These are phyloP conservation scores for Acronicta leporina DNA, from an alignment of 2,888 invertebrate genomes.

Conservation along the genomic window DNA sequence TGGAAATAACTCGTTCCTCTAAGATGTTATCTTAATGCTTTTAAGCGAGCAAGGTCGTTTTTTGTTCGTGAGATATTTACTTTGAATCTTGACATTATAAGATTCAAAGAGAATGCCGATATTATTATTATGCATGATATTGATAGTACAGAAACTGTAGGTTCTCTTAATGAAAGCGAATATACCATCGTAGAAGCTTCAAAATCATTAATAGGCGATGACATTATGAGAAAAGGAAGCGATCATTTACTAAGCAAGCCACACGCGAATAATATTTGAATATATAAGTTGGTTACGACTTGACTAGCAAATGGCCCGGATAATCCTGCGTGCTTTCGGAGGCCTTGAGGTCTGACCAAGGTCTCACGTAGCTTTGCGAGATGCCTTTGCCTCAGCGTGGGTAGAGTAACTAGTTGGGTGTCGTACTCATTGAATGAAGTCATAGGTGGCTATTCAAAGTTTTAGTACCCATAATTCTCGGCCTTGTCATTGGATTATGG, in stretches of 20 bases:
- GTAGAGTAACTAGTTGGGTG: slow-evolving; percentile 45
- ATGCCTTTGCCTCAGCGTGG: slow-evolving; percentile 50
- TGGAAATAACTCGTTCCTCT: slow-evolving; percentile 31
- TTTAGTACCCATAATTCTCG: slow-evolving; percentile 25
- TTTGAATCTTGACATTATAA: slow-evolving; percentile 9
- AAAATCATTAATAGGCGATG: slow-evolving; percentile 8
- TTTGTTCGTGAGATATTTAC: slow-evolving; percentile 38
- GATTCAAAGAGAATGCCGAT: slow-evolving; percentile 10
- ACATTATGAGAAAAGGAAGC: slow-evolving; percentile 47
- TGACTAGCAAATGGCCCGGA: slow-evolving; percentile 74
- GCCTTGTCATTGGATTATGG: slow-evolving; percentile 34
- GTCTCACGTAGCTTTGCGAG: slow-evolving; percentile 68
- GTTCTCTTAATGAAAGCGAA: background rate
- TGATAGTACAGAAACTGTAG: background rate
- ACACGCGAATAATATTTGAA: slow-evolving; percentile 50
- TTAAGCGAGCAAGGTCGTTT: slow-evolving; percentile 43
- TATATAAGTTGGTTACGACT: slow-evolving; percentile 55
- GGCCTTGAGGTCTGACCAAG: slow-evolving; percentile 77
- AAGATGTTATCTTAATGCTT: slow-evolving; percentile 46
- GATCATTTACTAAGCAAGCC: slow-evolving; percentile 39
- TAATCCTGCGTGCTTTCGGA: slow-evolving; percentile 78
- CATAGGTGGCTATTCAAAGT: slow-evolving; percentile 54
- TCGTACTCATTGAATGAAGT: slow-evolving; percentile 59
- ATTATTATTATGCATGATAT: too few species aligned
- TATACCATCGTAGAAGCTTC: background rate